A percentile compares a stretch with the other conserved stretches of the same genome.
phyloP scores from a whole-genome alignment of 2,888 invertebrate genomes.

The Pediacus dermestoides region DNA sequence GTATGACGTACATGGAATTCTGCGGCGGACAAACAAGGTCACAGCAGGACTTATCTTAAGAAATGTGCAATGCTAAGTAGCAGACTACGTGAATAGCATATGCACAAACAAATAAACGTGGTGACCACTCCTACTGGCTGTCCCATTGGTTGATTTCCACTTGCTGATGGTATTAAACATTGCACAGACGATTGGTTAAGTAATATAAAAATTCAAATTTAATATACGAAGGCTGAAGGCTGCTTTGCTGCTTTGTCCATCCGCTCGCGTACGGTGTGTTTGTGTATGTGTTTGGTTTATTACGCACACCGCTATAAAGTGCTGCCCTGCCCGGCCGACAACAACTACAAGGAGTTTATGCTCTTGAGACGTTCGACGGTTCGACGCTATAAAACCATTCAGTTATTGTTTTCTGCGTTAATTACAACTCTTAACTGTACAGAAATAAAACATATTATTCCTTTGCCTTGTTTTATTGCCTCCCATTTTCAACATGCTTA shows the following conservation, averaged over 20 bases:
- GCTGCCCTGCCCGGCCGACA: too few species aligned
- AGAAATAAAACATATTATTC: not conserved
- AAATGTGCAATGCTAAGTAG: constrained; percentile 42
- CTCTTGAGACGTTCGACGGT: constrained; percentile 5
- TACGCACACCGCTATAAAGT: constrained; percentile 24
- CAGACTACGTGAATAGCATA: constrained; percentile 43
- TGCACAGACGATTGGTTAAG: constrained; percentile 50
- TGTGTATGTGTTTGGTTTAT: constrained; percentile 23
- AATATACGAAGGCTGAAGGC: constrained; percentile 37
- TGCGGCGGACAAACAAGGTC: constrained; percentile 29
- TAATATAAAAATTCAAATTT: constrained; percentile 52
- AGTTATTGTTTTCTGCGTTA: constrained; percentile 30
- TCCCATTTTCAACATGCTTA: constrained; percentile 1
- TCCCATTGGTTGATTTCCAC: constrained; percentile 41
- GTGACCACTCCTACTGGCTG: constrained; percentile 43
- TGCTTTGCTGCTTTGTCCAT: constrained; percentile 10
- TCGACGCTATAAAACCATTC: constrained; percentile 16
- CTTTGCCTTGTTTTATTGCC: not conserved
- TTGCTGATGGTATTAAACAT: constrained; percentile 45
- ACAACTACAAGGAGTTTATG: constrained; percentile 2
- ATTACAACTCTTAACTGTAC: constrained; percentile 18
- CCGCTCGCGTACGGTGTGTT: constrained; percentile 16
- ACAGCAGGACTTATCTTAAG: constrained; percentile 31
- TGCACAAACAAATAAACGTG: constrained; percentile 47
- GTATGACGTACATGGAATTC: constrained; percentile 29